phyloP scores from a whole-genome alignment of 2,888 invertebrate genomes.

The Pachymerium ferrugineum region DNA sequence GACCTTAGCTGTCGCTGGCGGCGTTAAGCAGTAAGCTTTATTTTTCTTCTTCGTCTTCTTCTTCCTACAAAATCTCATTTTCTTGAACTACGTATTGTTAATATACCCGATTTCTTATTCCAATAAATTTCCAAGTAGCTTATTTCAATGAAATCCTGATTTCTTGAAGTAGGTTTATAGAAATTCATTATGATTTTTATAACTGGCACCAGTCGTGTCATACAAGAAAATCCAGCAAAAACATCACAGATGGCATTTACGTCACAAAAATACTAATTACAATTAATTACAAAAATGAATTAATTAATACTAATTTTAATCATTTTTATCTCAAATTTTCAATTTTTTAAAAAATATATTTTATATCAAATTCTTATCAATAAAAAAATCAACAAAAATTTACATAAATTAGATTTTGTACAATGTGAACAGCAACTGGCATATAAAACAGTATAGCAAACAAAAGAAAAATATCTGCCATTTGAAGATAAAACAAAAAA shows the following conservation, averaged over 20 bases:
- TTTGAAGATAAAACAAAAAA: neutral
- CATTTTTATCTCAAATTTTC: neutral
- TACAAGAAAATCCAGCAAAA: neutral
- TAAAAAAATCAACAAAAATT: neutral
- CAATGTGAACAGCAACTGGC: neutral
- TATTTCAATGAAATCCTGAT: too few species aligned
- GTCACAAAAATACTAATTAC: neutral
- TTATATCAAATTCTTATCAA: neutral
- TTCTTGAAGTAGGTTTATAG: too few species aligned
- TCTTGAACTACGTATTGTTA: too few species aligned
- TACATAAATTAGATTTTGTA: neutral
- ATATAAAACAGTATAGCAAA: neutral
- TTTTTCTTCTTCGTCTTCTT: too few species aligned
- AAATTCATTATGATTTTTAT: too few species aligned
- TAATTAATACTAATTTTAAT: neutral
- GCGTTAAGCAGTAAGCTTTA: too few species aligned
- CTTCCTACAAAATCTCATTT: too few species aligned
- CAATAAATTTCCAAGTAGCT: too few species aligned
- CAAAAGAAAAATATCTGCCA: neutral
- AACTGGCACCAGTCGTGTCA: too few species aligned
- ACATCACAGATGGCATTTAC: neutral
- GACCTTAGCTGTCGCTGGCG: too few species aligned
- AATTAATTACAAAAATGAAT: neutral
- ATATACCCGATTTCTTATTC: too few species aligned
- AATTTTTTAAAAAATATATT: neutral